Base-by-base conservation (phyloP, 2,888 invertebrate species). In the Synergus umbraculus region DNA sequence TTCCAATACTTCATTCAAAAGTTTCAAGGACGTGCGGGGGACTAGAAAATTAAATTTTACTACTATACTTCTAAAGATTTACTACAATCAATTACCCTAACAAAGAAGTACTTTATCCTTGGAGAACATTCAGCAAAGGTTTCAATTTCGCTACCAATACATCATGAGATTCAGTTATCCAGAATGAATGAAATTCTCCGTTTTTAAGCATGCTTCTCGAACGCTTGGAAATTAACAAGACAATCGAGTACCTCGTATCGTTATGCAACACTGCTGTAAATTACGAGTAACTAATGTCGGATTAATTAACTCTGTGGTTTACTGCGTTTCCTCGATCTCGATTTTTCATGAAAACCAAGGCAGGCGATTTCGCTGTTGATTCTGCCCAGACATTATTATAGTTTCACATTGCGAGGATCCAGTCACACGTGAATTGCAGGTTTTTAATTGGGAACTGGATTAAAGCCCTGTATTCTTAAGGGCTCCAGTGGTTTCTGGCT, bases 371-470 rank as follows among this genome's bases (percentile, higher is more conserved):
- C 29, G 29, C 49, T 69, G 49, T 69, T 3, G 46, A 69, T 46
- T 69, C 46, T 46, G 13, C 69, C 29, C 22, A 12, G 15, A 9
- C 29, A 46, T 69, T 13, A 29, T 46, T 46, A 4, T 18, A 13
- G 22, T 15, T 49, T 49, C 69, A 13, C 69, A 44, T 22, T 60
- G 44, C 46, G 76, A 79, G 15, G 66, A 44, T 63, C 18, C 44
- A 49, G 22, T 73, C 22, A 44, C 54, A 44, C 18, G 60, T 79
- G 60, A 76, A 49, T 46, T 29, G 46, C 49, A 66, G 44, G 18
- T 66, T 46, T 22, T 67, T 67, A 41, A 73, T 73, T 54, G 41
- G n/a, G 29, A 65, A 69, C 73, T 46, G 76, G 79, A 78, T 78
- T 77, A 77, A 73, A 76, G 77, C 76, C 66, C 37, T 67, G 69